Evolutionary conservation across 2,113 vertebrate species (phyloP), one percentile per base, ranked within the genome.

Genomic region (Chionomys nivalis): DNA sequence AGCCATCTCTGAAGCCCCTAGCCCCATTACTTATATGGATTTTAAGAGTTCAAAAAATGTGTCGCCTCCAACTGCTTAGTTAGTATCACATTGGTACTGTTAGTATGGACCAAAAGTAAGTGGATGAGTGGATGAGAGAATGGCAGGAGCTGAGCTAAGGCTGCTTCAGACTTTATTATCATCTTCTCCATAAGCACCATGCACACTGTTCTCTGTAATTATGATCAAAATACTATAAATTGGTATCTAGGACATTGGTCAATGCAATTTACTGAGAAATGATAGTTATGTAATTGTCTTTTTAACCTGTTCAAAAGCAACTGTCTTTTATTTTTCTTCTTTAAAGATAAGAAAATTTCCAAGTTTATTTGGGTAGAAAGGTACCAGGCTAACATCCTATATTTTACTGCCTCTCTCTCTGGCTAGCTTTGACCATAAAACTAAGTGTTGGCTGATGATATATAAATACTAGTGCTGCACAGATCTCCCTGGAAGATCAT

Each of bases 221-320:
- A 77, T 21, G 58, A 61, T 6, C 47, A n/a, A 95, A 63, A 39
- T 42, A 47, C 13, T 89, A 88, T 79, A 94, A 88, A 77, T 75
- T 77, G 10, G 26, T 73, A 49, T 76, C 78, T 72, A 70, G 39
- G 33, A 58, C 82, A 93, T 6, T 44, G 13, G 3, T 61, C 55
- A 91, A 36, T 49, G 5, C 24, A 93, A 87, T 58, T 95, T 90
- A 91, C 17, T 68, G 8, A 89, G 44, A 94, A 93, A 76, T 61
- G 39, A 72, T 9, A 8, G 91, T 55, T 93, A 63, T 73, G 7
- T 42, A 16, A 87, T 42, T 92, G 17, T 42, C n/a, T 79, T 92
- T 58, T 95, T 92, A 52, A 70, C n/a, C 28, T 93, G 19, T 23
- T 73, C 66, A 76, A 73, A 36, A 92, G 39, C 47, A 86, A 75